A percentile compares a stretch with the other conserved stretches of the same genome.
These are phyloP conservation scores for Ypsolopha scabrella DNA, from an alignment of 2,888 invertebrate genomes.

Conservation along the genomic window DNA sequence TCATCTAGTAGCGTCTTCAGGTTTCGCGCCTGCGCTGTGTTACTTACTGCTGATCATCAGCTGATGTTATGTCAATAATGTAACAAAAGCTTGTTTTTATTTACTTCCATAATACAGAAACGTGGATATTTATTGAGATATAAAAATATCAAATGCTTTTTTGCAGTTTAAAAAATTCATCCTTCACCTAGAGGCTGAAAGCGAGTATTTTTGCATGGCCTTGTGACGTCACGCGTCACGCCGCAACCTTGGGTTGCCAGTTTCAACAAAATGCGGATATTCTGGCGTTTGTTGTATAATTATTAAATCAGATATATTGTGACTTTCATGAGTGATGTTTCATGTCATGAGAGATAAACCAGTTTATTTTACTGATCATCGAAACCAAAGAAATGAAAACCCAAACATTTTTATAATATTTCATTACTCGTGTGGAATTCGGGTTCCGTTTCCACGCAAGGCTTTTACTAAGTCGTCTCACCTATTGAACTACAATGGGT, in stretches of 20 bases:
- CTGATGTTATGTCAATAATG: constrained; percentile 41
- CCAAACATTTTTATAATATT: too few species aligned
- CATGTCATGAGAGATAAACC: too few species aligned
- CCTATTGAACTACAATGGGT: too few species aligned
- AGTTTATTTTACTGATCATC: too few species aligned
- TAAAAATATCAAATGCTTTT: not conserved
- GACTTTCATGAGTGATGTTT: too few species aligned
- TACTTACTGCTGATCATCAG: constrained; percentile 18
- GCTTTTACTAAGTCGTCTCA: too few species aligned
- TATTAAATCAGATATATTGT: too few species aligned
- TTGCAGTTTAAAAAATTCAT: constrained; percentile 18
- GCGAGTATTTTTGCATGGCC: constrained; percentile 56
- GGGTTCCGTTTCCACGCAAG: too few species aligned
- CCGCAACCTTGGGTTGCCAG: constrained; percentile 34
- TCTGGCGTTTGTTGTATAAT: not conserved
- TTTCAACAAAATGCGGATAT: constrained; percentile 7
- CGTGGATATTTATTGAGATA: not conserved
- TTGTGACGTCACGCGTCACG: constrained; percentile 60
- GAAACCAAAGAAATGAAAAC: too few species aligned
- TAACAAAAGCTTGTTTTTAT: not conserved
- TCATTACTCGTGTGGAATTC: too few species aligned
- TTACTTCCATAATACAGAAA: not conserved
- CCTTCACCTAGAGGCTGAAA: constrained; percentile 65
- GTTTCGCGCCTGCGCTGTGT: constrained; percentile 26
- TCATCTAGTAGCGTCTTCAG: too few species aligned